These are phyloP conservation scores for Periphyllus acericola DNA, from an alignment of 2,888 invertebrate genomes.

Conservation along the genomic window DNA sequence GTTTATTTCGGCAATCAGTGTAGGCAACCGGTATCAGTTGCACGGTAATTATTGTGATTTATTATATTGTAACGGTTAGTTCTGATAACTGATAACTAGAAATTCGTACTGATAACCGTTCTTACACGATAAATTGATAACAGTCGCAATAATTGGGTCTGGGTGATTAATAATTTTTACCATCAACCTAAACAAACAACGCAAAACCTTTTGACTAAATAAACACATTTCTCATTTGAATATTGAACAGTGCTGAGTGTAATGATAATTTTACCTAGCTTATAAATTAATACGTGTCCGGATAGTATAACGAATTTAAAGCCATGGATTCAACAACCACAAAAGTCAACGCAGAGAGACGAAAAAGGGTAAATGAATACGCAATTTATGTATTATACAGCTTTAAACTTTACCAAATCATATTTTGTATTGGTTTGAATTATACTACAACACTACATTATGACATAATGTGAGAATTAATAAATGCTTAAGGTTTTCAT, in stretches of 20 bases:
- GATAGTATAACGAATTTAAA: neutral
- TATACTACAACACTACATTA: too few species aligned
- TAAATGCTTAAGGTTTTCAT: too few species aligned
- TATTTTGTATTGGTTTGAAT: neutral
- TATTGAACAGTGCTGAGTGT: neutral
- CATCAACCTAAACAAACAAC: constrained; percentile 19
- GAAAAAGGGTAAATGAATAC: constrained; percentile 69
- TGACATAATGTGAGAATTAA: too few species aligned
- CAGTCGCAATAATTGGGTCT: neutral
- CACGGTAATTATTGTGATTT: neutral
- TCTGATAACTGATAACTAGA: neutral
- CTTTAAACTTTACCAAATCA: neutral
- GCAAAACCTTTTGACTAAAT: neutral
- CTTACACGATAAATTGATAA: neutral
- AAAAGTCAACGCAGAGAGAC: constrained; percentile 70
- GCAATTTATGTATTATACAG: neutral
- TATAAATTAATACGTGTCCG: constrained; percentile 42
- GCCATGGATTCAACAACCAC: constrained; percentile 65
- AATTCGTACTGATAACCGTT: neutral
- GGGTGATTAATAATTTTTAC: constrained; percentile 26
- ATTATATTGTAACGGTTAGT: neutral
- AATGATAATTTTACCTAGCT: neutral
- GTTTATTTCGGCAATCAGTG: constrained; percentile 45
- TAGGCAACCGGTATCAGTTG: neutral
- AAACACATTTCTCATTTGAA: constrained; percentile 10